phyloP scores from a whole-genome alignment of 2,888 invertebrate genomes.

The Amphipyra berbera region DNA sequence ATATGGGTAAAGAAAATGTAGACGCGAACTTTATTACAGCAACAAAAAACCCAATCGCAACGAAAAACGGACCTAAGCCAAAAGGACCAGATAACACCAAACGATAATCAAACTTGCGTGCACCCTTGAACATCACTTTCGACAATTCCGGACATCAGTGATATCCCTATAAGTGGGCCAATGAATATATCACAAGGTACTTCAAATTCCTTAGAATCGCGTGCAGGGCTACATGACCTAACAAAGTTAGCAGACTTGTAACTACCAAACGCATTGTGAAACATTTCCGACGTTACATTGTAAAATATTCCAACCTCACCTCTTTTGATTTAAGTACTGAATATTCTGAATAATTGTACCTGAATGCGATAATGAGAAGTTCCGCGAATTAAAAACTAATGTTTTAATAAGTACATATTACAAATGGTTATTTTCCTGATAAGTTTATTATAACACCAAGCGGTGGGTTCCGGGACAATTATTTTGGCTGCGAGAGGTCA shows the following conservation, averaged over 20 bases:
- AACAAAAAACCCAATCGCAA: not conserved
- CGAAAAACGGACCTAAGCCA: not conserved
- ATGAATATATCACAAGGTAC: constrained; percentile 22
- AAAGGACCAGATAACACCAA: not conserved
- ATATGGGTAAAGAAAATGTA: too few species aligned
- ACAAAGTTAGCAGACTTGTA: constrained; percentile 17
- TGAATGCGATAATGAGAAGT: constrained; percentile 21
- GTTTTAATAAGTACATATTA: constrained; percentile 18
- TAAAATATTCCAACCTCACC: constrained; percentile 18
- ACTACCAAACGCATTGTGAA: constrained; percentile 14
- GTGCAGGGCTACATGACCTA: constrained; percentile 22
- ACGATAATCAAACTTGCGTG: constrained; percentile 4
- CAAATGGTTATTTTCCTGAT: constrained; percentile 27
- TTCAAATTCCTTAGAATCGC: constrained; percentile 19
- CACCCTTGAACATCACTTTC: constrained; percentile 32
- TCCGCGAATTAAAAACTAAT: constrained; percentile 27
- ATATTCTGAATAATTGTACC: constrained; percentile 6
- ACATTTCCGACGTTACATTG: constrained; percentile 14
- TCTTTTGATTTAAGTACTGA: constrained; percentile 7
- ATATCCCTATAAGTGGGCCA: constrained; percentile 33
- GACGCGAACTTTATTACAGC: not conserved
- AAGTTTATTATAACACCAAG: not conserved
- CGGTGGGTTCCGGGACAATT: too few species aligned
- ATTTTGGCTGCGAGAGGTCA: too few species aligned
- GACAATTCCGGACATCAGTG: constrained; percentile 21